Evolutionary conservation across 2,888 invertebrate genomes (phyloP).

Genomic region (Azorinus chamasolen): DNA sequence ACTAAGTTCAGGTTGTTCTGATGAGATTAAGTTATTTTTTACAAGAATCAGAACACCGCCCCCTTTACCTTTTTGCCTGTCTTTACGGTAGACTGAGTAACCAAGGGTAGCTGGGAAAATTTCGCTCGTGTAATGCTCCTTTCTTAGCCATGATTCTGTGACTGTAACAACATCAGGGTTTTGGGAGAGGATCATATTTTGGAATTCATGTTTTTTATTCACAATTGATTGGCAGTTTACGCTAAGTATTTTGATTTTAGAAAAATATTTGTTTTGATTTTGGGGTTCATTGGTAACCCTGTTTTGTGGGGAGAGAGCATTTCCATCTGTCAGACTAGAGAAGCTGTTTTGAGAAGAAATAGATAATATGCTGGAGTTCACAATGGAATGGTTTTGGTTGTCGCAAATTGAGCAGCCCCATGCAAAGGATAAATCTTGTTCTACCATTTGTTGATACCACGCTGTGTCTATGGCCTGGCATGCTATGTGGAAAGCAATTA

Average conservation of each 20-base stretch:
- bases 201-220: conserved; percentile 16
- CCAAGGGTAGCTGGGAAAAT: conserved; percentile 3
- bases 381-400: conserved; percentile 3
- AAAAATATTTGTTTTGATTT: background rate
- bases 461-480: conserved; percentile 7
- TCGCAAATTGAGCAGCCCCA: conserved; percentile 9
- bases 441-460: conserved; percentile 12
- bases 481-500: conserved; percentile 2
- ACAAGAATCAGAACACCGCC: conserved; percentile 11
- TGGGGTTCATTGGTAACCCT: background rate
- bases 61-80: conserved; percentile 4
- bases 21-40: conserved; percentile 2
- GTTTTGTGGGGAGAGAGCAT: background rate
- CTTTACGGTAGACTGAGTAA: background rate
- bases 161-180: conserved; percentile 9
- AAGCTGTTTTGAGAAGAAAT: conserved; percentile 7
- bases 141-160: conserved; percentile 17
- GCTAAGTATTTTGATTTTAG: conserved; percentile 4
- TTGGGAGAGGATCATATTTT: background rate
- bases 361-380: conserved; percentile 4
- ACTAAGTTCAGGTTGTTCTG: conserved; percentile 19
- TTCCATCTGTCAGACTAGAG: background rate
- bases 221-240: conserved; percentile 18
- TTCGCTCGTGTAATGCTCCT: conserved; percentile 9
- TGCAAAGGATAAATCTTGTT: background rate